These are phyloP conservation scores for Rhagologus leucostigma DNA, from an alignment of 2,113 vertebrate genomes.

Conservation along the genomic window DNA sequence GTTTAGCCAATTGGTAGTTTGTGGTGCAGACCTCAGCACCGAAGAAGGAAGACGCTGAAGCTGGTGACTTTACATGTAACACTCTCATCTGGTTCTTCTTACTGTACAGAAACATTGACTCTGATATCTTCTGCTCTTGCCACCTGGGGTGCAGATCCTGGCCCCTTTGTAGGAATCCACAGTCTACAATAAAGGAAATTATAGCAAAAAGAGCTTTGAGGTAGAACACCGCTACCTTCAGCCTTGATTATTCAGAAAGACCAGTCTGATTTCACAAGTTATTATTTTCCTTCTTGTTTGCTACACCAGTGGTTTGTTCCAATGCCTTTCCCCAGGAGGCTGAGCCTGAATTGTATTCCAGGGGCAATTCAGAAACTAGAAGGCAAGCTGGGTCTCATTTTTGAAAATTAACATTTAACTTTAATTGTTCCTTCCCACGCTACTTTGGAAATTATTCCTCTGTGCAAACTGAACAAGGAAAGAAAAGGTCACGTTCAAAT, in stretches of 20 bases:
- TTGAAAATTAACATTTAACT: conserved; percentile 59
- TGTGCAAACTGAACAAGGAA: neutral
- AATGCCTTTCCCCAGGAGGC: neutral
- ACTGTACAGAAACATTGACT: neutral
- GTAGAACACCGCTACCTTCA: neutral
- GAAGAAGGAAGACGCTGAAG: neutral
- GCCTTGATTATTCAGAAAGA: neutral
- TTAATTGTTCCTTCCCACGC: conserved; percentile 46
- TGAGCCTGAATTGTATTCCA: neutral
- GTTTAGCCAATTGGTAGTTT: neutral
- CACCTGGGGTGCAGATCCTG: neutral
- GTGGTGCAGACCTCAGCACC: neutral
- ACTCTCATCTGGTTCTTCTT: neutral
- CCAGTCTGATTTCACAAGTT: neutral
- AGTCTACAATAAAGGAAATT: neutral
- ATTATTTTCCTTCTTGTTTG: neutral
- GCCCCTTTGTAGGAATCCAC: neutral
- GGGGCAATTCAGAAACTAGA: neutral
- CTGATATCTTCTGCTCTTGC: neutral
- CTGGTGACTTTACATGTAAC: neutral
- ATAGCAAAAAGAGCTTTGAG: neutral
- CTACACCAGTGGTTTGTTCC: neutral
- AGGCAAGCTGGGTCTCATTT: conserved; percentile 18
- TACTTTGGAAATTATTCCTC: conserved; percentile 28
- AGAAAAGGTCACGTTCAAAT: conserved; percentile 49